Percentiles rank a stretch among this genome's conserved stretches.
These are phyloP conservation scores for Uromys caudimaculatus DNA, from an alignment of 2,797 vertebrate genomes.

Conservation along the genomic window DNA sequence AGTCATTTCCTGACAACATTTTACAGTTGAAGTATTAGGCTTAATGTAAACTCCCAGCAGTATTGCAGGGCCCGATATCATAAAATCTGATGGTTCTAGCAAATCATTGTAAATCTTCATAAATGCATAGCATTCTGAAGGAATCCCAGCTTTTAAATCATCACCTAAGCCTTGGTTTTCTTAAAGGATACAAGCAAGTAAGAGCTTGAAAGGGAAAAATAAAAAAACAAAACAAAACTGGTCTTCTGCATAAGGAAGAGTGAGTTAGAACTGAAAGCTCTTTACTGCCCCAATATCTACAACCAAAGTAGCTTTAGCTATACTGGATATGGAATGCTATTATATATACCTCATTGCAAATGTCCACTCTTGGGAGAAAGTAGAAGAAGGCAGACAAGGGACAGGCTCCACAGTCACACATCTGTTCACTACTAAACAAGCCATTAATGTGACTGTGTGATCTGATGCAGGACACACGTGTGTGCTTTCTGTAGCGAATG, in stretches of 20 bases:
- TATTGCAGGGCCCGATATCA: neutral
- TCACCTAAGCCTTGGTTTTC: conserved; percentile 9
- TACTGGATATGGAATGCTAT: neutral
- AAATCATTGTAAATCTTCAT: neutral
- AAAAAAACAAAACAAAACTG: neutral
- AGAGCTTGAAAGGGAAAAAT: neutral
- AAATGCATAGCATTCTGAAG: neutral
- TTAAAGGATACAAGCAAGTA: neutral
- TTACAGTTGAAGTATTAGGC: neutral
- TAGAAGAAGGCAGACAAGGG: neutral
- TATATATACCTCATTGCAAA: neutral
- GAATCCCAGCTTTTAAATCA: conserved; percentile 12
- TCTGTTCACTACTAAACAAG: neutral
- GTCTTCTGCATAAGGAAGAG: neutral
- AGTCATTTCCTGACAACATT: neutral
- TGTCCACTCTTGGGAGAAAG: neutral
- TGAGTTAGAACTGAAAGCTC: neutral
- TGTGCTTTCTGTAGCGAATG: neutral
- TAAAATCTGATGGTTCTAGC: neutral
- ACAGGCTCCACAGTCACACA: neutral
- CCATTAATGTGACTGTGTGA: neutral
- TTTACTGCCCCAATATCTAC: neutral
- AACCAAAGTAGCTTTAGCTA: neutral
- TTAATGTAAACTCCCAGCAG: conserved; percentile 13
- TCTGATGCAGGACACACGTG: neutral